Evolutionary conservation across 2,888 invertebrate genomes (phyloP), one percentile per base, ranked within the genome.

Genomic region (Plagodis dolabraria): DNA sequence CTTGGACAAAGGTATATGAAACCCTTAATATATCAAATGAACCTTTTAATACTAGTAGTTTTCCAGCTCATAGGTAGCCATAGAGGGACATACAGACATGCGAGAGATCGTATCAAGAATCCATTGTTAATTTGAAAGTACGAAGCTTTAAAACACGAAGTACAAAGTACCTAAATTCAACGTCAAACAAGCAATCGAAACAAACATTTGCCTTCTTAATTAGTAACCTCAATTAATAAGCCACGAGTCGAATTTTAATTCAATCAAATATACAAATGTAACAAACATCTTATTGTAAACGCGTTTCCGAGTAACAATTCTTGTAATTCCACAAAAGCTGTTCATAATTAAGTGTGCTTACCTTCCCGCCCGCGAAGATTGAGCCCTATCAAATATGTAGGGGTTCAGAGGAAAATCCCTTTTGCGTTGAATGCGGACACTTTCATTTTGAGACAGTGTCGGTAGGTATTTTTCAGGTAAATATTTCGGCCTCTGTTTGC

Each of bases 331-430:
- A 67, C 76, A 74, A 74, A 70, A 80, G 75, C 71, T 74, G 70
- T 86, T 81, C 85, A 87, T 87, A 86, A 89, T 87, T 86, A 86
- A 89, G 71, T 76, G 76, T 77, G 76, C 77, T 77, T 82, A 77
- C 85, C 81, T 83, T 75, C 64, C 73, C 69, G 77, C 69, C 72
- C 77, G 81, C 76, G 80, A 82, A 86, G 86, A 88, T 89, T 85
- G 85, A 80, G 80, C 69, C 64, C 71, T 81, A 88, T 87, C 82
- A 85, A 89, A 88, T 87, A 89, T 89, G 85, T 86, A 91, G 72
- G 85, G 86, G 87, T 82, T 82, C 83, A 79, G 80, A 84, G 81
- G 87, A 82, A 87, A 89, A 90, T 87, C 89, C 89, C 88, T 90
- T 89, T 88, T 86, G 86, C 80, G 82, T 84, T 76, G 79, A 76